Percentiles rank a stretch among this genome's conserved stretches.
Evolutionary conservation across 2,888 invertebrate species (phyloP).

Genomic region (Lymantria monacha): DNA sequence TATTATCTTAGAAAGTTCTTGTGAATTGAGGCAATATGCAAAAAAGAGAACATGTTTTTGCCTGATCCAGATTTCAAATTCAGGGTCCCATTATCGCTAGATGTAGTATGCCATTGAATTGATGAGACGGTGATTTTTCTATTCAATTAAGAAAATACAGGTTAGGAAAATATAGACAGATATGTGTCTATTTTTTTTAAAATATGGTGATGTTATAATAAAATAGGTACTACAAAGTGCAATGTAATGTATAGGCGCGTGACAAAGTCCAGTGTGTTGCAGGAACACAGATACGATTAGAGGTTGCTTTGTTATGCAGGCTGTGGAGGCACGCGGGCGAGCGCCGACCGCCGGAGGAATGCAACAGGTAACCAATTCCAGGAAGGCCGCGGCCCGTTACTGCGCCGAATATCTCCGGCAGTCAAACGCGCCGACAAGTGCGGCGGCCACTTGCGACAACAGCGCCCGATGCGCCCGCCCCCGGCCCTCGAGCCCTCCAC

Average conservation of each 20-base stretch:
- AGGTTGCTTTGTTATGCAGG: slow-evolving; percentile 60
- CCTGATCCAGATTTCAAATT: no score
- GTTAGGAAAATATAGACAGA: no score
- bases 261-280: slow-evolving; percentile 34
- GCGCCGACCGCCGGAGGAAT: slow-evolving; percentile 71
- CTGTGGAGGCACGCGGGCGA: slow-evolving; percentile 25
- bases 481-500: slow-evolving; percentile 25
- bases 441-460: slow-evolving; percentile 79
- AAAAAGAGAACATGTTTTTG: no score
- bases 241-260: slow-evolving; percentile 23
- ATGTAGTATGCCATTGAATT: no score
- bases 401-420: slow-evolving; percentile 80
- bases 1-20: no score
- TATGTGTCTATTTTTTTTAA: no score
- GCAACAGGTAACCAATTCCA: slow-evolving; percentile 82
- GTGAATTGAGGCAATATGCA: no score
- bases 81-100: no score
- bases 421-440: slow-evolving; percentile 82
- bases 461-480: slow-evolving; percentile 65
- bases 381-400: slow-evolving; percentile 82
- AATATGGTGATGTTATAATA: not conserved
- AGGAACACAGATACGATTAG: slow-evolving; percentile 49
- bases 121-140: no score
- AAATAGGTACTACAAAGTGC: slow-evolving; percentile 3
- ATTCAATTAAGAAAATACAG: no score